Conservation (phyloP, 2,113 vertebrate genomes). For the Nothoprocta perdicaria region DNA sequence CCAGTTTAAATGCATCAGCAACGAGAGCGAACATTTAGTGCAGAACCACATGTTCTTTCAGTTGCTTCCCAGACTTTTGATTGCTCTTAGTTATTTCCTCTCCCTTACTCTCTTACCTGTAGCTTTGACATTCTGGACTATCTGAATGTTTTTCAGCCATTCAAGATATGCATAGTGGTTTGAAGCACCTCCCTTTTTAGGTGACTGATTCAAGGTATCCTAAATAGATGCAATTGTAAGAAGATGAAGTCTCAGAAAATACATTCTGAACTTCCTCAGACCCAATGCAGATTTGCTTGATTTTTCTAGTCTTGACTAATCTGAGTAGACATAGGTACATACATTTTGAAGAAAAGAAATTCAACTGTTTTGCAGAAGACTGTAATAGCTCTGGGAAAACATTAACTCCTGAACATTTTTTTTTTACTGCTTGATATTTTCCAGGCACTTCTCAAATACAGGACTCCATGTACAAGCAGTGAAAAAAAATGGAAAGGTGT, state of each 20-base stretch:
- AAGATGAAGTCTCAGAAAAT: background rate
- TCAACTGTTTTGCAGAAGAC: background rate
- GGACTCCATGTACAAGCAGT: background rate
- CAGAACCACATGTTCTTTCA: background rate
- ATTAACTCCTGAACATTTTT: background rate
- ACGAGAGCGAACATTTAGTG: background rate
- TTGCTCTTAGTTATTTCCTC: background rate
- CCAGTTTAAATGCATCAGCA: background rate
- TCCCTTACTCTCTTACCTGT: background rate
- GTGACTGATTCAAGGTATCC: background rate
- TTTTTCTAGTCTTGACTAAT: background rate
- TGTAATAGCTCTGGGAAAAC: background rate
- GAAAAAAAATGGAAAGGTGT: background rate
- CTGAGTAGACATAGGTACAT: background rate
- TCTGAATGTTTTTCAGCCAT: background rate
- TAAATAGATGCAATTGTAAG: background rate
- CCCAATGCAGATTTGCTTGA: background rate
- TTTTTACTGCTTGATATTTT: background rate
- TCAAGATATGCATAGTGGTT: background rate
- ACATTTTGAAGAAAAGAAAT: accelerated
- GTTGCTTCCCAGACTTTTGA: background rate
- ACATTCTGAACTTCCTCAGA: background rate
- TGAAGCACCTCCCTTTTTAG: background rate
- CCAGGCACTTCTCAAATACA: background rate
- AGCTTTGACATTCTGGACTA: background rate